These are phyloP conservation scores for Otolemur crassicaudatus DNA, from an alignment of 2,797 vertebrate species.

Conservation along the genomic window DNA sequence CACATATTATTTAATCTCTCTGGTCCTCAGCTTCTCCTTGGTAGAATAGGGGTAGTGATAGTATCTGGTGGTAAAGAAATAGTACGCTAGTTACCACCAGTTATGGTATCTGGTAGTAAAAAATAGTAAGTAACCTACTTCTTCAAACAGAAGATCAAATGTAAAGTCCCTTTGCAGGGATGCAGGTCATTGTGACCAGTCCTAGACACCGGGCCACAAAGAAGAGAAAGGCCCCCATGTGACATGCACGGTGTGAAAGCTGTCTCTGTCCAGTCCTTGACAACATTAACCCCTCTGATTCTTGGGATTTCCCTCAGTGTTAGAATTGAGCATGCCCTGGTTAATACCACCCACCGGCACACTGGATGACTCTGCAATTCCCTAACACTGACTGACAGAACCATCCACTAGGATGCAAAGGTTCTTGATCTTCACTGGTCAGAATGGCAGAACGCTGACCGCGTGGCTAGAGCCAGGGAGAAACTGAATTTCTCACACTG, in stretches of 20 bases:
- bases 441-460: neutral
- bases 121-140: neutral
- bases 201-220: neutral
- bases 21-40: neutral
- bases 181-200: neutral
- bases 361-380: neutral
- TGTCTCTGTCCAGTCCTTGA: neutral
- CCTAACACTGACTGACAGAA: accelerated
- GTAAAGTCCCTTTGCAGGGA: neutral
- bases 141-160: neutral
- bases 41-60: neutral
- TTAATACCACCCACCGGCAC: neutral
- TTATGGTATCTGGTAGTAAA: neutral
- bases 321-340: neutral
- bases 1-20: neutral
- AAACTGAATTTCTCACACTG: neutral
- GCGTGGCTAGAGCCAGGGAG: neutral
- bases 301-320: accelerated
- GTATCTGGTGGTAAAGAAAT: neutral
- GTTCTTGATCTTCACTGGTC: neutral
- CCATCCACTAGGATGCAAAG: neutral
- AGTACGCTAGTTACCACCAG: neutral
- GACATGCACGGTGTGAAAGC: neutral
- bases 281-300: neutral
- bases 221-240: neutral